Percentiles rank a stretch among this genome's conserved stretches.
Conservation (phyloP, 2,888 invertebrate genomes). For the Drosophila affinis region DNA sequence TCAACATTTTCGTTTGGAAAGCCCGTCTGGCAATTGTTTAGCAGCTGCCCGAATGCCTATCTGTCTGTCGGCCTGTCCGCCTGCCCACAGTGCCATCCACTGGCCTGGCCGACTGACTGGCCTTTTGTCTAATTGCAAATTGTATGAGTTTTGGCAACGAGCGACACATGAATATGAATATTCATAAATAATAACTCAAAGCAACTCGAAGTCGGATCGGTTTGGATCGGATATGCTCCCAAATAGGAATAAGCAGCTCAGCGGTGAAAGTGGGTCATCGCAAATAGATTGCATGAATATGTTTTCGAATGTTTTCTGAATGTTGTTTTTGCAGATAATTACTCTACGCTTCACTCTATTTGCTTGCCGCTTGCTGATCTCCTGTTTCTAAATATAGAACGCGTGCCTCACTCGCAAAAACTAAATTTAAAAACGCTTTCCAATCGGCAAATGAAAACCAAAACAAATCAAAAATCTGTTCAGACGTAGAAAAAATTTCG, state of each 20-base stretch:
- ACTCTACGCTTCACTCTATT: conserved; percentile 19
- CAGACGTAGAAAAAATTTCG: conserved; percentile 15
- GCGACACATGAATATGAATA: conserved; percentile 51
- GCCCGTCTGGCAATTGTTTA: conserved; percentile 31
- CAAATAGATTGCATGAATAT: conserved; percentile 50
- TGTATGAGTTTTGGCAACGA: conserved; percentile 52
- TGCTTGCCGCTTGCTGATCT: not conserved
- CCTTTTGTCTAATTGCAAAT: conserved; percentile 62
- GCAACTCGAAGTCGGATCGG: not conserved
- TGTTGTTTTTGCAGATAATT: conserved; percentile 17
- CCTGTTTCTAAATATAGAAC: conserved; percentile 70
- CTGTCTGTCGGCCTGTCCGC: too few species aligned
- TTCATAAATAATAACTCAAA: conserved; percentile 50
- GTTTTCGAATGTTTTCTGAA: conserved; percentile 21
- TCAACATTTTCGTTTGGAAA: conserved; percentile 33
- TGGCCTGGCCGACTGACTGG: not conserved
- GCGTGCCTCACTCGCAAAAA: conserved; percentile 70
- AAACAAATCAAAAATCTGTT: conserved; percentile 40
- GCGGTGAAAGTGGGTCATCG: conserved; percentile 72
- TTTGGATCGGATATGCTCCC: conserved; percentile 46
- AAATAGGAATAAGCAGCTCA: conserved; percentile 71
- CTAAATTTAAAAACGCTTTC: conserved; percentile 58
- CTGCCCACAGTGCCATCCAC: conserved; percentile 3
- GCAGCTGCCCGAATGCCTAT: conserved; percentile 13
- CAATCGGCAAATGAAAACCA: conserved; percentile 46